phyloP scores from a whole-genome alignment of 2,113 vertebrate genomes.

The Dasyornis broadbenti region DNA sequence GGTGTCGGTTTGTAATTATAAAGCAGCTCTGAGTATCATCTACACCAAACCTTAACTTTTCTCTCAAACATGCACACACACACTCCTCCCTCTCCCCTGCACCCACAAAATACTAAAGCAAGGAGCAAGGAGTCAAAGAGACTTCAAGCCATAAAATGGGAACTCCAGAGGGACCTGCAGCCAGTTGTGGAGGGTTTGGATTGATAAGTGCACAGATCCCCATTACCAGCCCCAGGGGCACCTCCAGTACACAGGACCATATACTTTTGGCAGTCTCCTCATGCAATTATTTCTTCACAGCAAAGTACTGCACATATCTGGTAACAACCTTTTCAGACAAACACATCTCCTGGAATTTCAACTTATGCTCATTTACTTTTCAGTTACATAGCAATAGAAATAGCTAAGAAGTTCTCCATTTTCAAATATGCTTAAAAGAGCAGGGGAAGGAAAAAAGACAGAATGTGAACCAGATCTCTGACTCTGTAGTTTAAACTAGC shows the following conservation, averaged over 20 bases:
- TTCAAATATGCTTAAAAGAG: neutral
- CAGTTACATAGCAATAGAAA: neutral
- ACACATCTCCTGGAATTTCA: neutral
- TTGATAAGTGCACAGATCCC: neutral
- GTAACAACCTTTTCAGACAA: neutral
- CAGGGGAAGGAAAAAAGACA: neutral
- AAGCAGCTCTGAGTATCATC: neutral
- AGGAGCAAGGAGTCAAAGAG: neutral
- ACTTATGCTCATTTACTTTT: neutral
- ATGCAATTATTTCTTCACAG: neutral
- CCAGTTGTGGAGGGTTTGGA: neutral
- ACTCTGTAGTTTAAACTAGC: neutral
- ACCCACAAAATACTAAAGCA: neutral
- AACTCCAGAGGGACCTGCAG: neutral
- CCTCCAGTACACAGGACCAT: neutral
- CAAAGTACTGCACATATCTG: neutral
- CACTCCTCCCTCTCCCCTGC: fast-evolving
- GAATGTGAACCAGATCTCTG: neutral
- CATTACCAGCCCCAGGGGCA: neutral
- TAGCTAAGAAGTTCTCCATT: neutral
- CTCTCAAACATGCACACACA: neutral
- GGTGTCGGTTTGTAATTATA: neutral
- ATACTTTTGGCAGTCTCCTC: neutral
- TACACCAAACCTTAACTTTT: neutral
- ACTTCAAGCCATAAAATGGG: neutral